Percentiles rank a stretch among this genome's conserved stretches.
These are phyloP conservation scores for Alectura lathami DNA, from an alignment of 2,113 vertebrate genomes.

Conservation along the genomic window DNA sequence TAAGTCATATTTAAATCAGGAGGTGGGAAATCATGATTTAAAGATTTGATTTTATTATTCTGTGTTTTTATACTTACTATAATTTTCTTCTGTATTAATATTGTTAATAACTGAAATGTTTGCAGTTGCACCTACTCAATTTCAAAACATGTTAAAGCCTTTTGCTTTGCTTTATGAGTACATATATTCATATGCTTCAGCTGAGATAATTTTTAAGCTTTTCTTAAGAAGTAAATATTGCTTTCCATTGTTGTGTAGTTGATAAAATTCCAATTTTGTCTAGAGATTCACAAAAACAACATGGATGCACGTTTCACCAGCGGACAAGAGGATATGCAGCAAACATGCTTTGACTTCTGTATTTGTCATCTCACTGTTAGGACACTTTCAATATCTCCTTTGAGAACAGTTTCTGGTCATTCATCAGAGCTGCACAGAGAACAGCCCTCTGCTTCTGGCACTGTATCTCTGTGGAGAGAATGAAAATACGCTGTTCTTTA, in stretches of 20 bases:
- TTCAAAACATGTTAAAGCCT: not conserved
- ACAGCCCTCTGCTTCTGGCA: not conserved
- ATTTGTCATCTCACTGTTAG: not conserved
- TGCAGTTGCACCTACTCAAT: not conserved
- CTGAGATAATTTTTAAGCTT: not conserved
- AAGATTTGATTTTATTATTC: not conserved
- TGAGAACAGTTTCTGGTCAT: not conserved
- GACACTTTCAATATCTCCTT: not conserved
- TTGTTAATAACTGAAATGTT: not conserved
- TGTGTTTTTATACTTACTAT: not conserved
- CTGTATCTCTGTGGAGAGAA: not conserved
- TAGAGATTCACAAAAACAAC: not conserved
- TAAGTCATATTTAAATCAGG: conserved; percentile 1
- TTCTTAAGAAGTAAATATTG: not conserved
- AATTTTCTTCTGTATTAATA: not conserved
- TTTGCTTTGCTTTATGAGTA: not conserved
- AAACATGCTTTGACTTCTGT: not conserved
- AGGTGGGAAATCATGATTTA: not conserved
- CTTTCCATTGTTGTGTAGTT: not conserved
- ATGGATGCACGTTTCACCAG: not conserved
- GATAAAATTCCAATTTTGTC: not conserved
- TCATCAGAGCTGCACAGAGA: not conserved
- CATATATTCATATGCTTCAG: not conserved
- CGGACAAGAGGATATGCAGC: not conserved
- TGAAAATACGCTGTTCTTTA: not conserved